Base-by-base conservation (phyloP, 2,888 invertebrate genomes). In the Eledone cirrhosa region DNA sequence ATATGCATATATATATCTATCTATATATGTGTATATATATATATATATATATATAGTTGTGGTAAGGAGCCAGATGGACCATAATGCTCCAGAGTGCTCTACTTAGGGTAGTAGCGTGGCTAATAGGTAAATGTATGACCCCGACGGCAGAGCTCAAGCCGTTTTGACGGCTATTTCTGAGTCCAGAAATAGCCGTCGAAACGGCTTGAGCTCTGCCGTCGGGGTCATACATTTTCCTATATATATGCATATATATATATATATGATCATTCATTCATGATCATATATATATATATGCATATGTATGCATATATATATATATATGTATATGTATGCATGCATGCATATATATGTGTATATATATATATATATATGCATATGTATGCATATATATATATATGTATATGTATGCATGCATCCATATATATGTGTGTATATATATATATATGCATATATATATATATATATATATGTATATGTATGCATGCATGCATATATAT, bases 371-470 rank as follows among this genome's bases (percentile, higher is more conserved):
- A 5, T 53, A 53, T 53, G 4, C n/a, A 53, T 53, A 5, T 53
- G n/a, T 53, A 53, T 53, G 5, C n/a, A 4, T 53, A 4, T 53
- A n/a, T 53, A 53, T 53, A 5, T 53, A 53, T 53, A 5, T 53
- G n/a, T 53, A 4, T 53, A 4, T 53, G 5, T 53, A 4, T 5
- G 5, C n/a, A 53, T 53, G 4, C n/a, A 53, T 53, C 2, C n/a
- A 53, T 53, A 5, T 53, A 53, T 53, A n/a, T 53, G 29, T 78
- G 69, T 48, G 69, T 75, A 78, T 80, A 59, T 75, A 65, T 75
- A 48, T 75, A 47, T 80, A 74, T 75, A 41, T 31, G 53, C 33
- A 31, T 67, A 24, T 65, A 76, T 48, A 41, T 78, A 77, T 76
- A 16, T 74, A 48, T 78, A 47, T 53, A 5, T 53, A 53, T 53